Evolutionary conservation across 2,113 vertebrate genomes (phyloP), one percentile per base, ranked within the genome.

Genomic region (Nothocercus nigrocapillus): DNA sequence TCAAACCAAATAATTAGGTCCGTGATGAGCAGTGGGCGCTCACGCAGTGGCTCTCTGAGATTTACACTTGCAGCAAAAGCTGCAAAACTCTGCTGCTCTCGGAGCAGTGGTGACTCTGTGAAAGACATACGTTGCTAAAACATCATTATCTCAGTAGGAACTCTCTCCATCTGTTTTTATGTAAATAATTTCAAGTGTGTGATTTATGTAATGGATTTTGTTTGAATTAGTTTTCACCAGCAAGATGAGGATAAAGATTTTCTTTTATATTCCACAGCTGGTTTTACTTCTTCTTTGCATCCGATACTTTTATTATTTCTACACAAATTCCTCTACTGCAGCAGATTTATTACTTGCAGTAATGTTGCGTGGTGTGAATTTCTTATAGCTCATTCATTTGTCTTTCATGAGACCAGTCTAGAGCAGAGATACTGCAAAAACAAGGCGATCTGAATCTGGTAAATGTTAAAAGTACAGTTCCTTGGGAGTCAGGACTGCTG

Each of bases 161-260:
- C 58, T 47, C 38, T 85, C 53, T 73, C 88, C 93, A 95, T 96
- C 93, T 96, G 88, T 90, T 97, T 95, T 96, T 90, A 88, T 86
- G 86, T 94, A 97, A 97, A 96, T 94, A 95, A 94, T 90, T 96
- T 94, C 73, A 73, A 94, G 75, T 84, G 67, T 79, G 79, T 87
- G 89, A 94, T 96, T 97, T 94, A 95, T 94, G 74, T 88, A 95
- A 93, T 45, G 72, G 94, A 88, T 94, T 97, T 95, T 95, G 84
- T 90, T 97, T 94, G 92, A 97, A 97, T 93, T 96, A 93, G 85
- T 96, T 97, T 97, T 97, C 89, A 93, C 70, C 88, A 96, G 85
- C 47, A 70, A 90, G 81, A 94, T 66, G 92, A 93, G 84, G 70
- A 91, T 87, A 82, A 94, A 94, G 90, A 84, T 95, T 93, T 95